Evolutionary conservation across 2,888 invertebrate genomes (phyloP).

Genomic region (Coleophora flavipennella): DNA sequence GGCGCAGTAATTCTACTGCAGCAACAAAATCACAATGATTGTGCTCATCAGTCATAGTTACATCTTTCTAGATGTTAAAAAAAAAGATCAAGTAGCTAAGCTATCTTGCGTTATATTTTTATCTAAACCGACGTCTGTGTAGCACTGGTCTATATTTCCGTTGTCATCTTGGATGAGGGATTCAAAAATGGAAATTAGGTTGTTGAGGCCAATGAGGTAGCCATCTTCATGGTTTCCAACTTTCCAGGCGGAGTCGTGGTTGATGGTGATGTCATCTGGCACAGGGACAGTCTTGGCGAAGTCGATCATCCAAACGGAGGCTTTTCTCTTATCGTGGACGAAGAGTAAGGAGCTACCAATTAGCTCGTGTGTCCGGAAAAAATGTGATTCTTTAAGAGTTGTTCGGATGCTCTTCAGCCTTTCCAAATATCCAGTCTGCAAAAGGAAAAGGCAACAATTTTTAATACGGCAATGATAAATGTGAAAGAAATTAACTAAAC

Average conservation of each 20-base stretch:
- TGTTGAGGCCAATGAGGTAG: slow-evolving; percentile 92
- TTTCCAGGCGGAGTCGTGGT: slow-evolving; percentile 89
- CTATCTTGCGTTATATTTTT: slow-evolving; percentile 52
- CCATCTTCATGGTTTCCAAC: slow-evolving; percentile 98
- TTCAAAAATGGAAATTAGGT: slow-evolving; percentile 88
- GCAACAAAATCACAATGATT: slow-evolving; percentile 25
- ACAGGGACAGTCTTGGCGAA: slow-evolving; percentile 95
- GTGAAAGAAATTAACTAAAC: no score
- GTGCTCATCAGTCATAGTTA: slow-evolving; percentile 25
- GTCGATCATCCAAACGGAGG: slow-evolving; percentile 97
- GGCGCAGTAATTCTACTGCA: slow-evolving; percentile 27
- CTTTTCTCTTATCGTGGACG: slow-evolving; percentile 91
- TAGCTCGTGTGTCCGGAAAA: slow-evolving; percentile 94
- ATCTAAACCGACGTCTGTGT: slow-evolving; percentile 22
- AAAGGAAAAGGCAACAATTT: slow-evolving; percentile 22
- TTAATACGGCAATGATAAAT: no score
- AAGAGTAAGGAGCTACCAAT: slow-evolving; percentile 96
- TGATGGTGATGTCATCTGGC: slow-evolving; percentile 80
- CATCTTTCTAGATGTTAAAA: slow-evolving; percentile 27
- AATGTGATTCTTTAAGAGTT: slow-evolving; percentile 87
- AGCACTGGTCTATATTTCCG: slow-evolving; percentile 52
- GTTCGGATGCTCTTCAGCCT: slow-evolving; percentile 87
- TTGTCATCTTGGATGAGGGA: slow-evolving; percentile 69
- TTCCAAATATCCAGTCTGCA: slow-evolving; percentile 86
- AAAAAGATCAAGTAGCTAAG: slow-evolving; percentile 53